A percentile compares a stretch with the other conserved stretches of the same genome.
phyloP scores from a whole-genome alignment of 2,888 invertebrate genomes.

The Lithophane semibrunnea region DNA sequence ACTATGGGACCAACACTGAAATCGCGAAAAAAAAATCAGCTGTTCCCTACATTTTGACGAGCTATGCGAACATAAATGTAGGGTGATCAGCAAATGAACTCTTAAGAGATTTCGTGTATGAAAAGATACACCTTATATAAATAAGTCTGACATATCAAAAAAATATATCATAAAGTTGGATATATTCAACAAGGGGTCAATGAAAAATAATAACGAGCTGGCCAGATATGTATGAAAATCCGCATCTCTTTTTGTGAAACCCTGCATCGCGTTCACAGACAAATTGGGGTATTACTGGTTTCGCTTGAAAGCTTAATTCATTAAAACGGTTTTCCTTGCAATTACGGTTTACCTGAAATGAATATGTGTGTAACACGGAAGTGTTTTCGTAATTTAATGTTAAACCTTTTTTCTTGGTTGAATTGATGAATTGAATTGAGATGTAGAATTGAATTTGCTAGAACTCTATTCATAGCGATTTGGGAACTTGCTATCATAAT shows the following conservation, averaged over 20 bases:
- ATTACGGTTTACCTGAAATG: not conserved
- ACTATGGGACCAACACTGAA: no score
- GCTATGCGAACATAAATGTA: no score
- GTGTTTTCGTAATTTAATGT: not conserved
- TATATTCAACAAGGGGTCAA: not conserved
- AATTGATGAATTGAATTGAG: not conserved
- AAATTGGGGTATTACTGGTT: constrained; percentile 26
- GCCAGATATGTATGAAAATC: constrained; percentile 21
- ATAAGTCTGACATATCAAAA: not conserved
- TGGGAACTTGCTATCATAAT: not conserved
- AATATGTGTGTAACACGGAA: not conserved
- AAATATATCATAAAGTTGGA: not conserved
- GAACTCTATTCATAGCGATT: not conserved
- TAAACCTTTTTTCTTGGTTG: no score
- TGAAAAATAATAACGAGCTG: constrained; percentile 32
- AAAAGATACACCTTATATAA: not conserved
- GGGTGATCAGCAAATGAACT: no score
- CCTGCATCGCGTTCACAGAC: not conserved
- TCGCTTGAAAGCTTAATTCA: not conserved
- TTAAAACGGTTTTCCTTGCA: constrained; percentile 16
- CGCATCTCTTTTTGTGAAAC: constrained; percentile 18
- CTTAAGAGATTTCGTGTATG: no score
- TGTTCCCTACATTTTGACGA: no score
- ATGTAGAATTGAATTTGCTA: not conserved
- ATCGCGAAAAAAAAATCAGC: no score